phyloP scores from a whole-genome alignment of 2,888 invertebrate genomes.

The Brassicogethes aeneus region DNA sequence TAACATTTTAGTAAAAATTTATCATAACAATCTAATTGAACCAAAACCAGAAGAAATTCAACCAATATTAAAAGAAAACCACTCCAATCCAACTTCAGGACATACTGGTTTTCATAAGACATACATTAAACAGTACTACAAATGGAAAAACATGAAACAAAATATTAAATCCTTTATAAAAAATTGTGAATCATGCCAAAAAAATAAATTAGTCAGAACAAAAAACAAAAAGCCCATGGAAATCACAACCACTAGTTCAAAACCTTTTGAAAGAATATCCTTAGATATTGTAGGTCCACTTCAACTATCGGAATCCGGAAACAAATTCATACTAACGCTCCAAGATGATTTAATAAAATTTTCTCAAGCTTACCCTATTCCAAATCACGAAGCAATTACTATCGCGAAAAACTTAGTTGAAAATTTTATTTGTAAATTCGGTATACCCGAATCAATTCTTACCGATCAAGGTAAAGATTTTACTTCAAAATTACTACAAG shows the following conservation, averaged over 20 bases:
- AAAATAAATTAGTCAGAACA: constrained; percentile 22
- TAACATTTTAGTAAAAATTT: constrained; percentile 16
- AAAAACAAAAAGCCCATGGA: constrained; percentile 22
- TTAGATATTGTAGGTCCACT: constrained; percentile 31
- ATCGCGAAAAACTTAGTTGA: constrained; percentile 22
- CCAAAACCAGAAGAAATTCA: constrained; percentile 13
- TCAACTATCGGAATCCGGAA: constrained; percentile 22
- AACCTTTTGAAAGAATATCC: constrained; percentile 24
- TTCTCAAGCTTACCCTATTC: constrained; percentile 25
- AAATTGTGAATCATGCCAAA: constrained; percentile 27
- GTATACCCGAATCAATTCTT: constrained; percentile 10
- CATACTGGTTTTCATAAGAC: constrained; percentile 20
- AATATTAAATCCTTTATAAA: constrained; percentile 28
- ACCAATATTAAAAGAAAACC: constrained; percentile 19
- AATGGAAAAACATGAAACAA: constrained; percentile 28
- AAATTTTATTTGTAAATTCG: constrained; percentile 19
- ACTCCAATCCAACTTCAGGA: constrained; percentile 14
- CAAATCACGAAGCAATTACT: constrained; percentile 28
- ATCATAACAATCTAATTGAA: constrained; percentile 10
- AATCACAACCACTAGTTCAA: constrained; percentile 22
- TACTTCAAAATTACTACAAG: constrained; percentile 25
- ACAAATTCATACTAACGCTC: constrained; percentile 30
- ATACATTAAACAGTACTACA: constrained; percentile 22
- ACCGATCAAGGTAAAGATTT: no score
- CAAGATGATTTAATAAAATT: constrained; percentile 34